These are phyloP conservation scores for Gymnoscopelus braueri DNA, from an alignment of 2,797 vertebrate species.

Conservation along the genomic window DNA sequence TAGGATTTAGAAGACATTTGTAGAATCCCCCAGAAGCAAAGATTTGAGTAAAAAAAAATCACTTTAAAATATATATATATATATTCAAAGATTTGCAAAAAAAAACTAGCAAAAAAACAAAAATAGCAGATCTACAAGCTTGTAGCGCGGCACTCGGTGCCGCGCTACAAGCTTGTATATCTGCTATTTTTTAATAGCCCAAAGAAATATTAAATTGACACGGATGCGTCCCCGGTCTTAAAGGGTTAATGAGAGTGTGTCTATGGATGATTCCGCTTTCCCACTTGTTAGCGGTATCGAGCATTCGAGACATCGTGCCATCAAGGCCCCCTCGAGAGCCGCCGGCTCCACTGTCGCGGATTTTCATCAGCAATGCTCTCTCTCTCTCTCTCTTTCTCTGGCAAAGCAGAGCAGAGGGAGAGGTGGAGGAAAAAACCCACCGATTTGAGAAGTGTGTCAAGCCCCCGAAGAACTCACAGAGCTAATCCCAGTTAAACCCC, in stretches of 20 bases:
- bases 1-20: too few relatives aligned
- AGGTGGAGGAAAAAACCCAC: conserved; percentile 12
- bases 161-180: too few relatives aligned
- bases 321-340: conserved; percentile 37
- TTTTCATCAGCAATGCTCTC: conserved; percentile 55
- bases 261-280: conserved; percentile 53
- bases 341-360: conserved; percentile 33
- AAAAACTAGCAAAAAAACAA: too few relatives aligned
- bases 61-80: too few relatives aligned
- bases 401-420: conserved; percentile 24
- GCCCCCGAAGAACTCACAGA: conserved; percentile 42
- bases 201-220: too few relatives aligned
- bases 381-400: conserved; percentile 24
- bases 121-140: too few relatives aligned
- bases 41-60: too few relatives aligned
- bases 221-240: too few relatives aligned
- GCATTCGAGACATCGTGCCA: conserved; percentile 32
- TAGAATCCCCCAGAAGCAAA: too few relatives aligned
- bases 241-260: conserved; percentile 50
- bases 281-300: conserved; percentile 59
- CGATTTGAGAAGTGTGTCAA: conserved; percentile 63
- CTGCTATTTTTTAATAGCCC: too few relatives aligned
- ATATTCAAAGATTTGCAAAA: too few relatives aligned
- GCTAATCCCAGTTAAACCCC: conserved; percentile 59
- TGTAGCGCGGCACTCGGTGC: too few relatives aligned